Evolutionary conservation across 1,140 invertebrate species (phyloP), one percentile per base, ranked within the genome.

Genomic region (Maconellicoccus hirsutus): DNA sequence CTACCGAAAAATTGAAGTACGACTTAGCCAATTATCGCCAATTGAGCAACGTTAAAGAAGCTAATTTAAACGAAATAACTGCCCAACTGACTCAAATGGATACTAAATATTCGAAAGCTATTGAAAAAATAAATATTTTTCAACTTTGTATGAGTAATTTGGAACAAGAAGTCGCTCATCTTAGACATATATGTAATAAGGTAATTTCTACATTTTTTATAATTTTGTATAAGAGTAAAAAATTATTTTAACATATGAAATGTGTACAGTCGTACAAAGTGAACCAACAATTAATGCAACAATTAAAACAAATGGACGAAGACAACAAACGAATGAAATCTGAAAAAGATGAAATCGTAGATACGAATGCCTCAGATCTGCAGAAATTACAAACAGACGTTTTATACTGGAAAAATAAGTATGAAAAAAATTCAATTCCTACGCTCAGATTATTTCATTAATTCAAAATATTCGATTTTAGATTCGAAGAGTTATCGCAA

Each of bases 131-230:
- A n/a, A 33, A 71, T 71, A 33, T 70, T 10, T 63, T 71, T 38
- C 70, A 71, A 71, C 16, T 71, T 4, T 70, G 42, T 26, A 69
- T 61, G 8, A 61, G 16, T 26, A 71, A 71, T 73, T 71, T 73
- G 71, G 70, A 69, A 23, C 63, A 70, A 70, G 70, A 71, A 73
- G 71, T 71, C n/a, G 52, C 61, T 25, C 70, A 71, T 38, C 21
- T 71, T 1, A 73, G 71, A 25, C 52, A 70, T 63, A 71, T 70
- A n/a, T 71, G 71, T 63, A 70, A 59, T n/a, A 59, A 72, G 19
- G 72, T 72, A 72, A 72, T 12, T 21, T 26, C 52, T 52, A 2
- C 39, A n/a, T n/a, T n/a, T n/a, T n/a, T n/a, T n/a, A n/a, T n/a
- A n/a, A n/a, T n/a, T n/a, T n/a, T 8, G 8, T 42, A 42, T 10